Percentiles rank a stretch among this genome's conserved stretches.
These are phyloP conservation scores for Hystrix cristata DNA, from an alignment of 2,113 vertebrate genomes.

Conservation along the genomic window DNA sequence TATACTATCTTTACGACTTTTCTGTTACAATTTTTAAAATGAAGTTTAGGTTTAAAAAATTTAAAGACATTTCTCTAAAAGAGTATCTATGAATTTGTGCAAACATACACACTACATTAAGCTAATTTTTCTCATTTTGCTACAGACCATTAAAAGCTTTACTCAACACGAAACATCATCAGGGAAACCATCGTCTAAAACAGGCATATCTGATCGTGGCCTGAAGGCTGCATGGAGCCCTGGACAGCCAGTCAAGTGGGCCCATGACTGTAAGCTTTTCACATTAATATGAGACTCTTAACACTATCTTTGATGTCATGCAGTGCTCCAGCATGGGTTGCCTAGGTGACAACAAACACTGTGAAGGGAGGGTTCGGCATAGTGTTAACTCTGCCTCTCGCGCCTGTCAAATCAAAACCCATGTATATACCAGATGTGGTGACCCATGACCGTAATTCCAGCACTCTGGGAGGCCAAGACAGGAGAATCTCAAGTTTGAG, in stretches of 20 bases:
- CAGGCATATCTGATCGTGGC: neutral
- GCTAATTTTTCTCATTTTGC: conserved; percentile 32
- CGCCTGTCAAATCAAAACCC: neutral
- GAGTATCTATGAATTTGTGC: neutral
- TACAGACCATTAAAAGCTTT: neutral
- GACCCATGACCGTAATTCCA: neutral
- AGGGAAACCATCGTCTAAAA: neutral
- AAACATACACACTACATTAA: neutral
- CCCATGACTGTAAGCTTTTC: neutral
- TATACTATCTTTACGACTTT: neutral
- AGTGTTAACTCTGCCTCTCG: neutral
- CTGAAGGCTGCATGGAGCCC: neutral
- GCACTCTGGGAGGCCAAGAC: neutral
- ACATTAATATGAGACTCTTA: neutral
- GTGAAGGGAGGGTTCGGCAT: neutral
- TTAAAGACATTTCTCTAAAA: neutral
- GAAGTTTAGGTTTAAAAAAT: neutral
- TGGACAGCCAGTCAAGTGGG: neutral
- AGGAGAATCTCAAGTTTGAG: neutral
- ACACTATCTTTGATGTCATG: neutral
- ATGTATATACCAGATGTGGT: neutral
- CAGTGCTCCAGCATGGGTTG: neutral
- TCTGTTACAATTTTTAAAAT: conserved; percentile 4
- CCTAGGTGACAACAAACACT: neutral
- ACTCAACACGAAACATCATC: neutral